Evolutionary conservation across 2,888 invertebrate genomes (phyloP), one percentile per base, ranked within the genome.

Genomic region (Anticlea derivata): DNA sequence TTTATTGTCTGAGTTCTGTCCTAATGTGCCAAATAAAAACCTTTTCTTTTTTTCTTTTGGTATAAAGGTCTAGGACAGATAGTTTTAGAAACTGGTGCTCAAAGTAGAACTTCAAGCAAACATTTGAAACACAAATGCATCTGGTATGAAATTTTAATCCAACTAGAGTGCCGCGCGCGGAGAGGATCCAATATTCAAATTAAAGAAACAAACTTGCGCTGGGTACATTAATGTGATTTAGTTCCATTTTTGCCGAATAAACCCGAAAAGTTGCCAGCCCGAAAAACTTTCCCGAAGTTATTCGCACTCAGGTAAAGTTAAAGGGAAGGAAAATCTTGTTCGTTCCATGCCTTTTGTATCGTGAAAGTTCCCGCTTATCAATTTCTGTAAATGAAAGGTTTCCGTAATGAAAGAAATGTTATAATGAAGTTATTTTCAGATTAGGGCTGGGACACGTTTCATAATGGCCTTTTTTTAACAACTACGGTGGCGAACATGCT

Each of bases 341-440:
- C 66, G 35, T 48, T 63, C 60, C 55, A 63, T 62, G 74, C 66
- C 66, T 67, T 50, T 75, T 78, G 72, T 74, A 68, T 63, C 67
- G 68, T 60, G 61, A 61, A 75, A 76, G 71, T 75, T 73, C 65
- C 63, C 69, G 73, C 76, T 80, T 82, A 80, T 76, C 76, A 79
- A 78, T 77, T 78, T 73, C 68, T 62, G 68, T 69, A 72, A 80
- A 78, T 74, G 70, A 76, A 78, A 74, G 68, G 70, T 70, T 74
- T 75, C 68, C 76, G 68, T 74, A 67, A 58, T 60, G 63, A 68
- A 63, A 64, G 66, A 68, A 74, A 71, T 68, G 61, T 65, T 67
- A 63, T 71, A 69, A 72, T 70, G 51, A 65, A 70, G 70, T 66
- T 71, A 66, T 66, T 70, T 66, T 65, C 52, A 57, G 61, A 66